Evolutionary conservation across 2,113 vertebrate species (phyloP), one percentile per base, ranked within the genome.

Genomic region (Crocuta crocuta): DNA sequence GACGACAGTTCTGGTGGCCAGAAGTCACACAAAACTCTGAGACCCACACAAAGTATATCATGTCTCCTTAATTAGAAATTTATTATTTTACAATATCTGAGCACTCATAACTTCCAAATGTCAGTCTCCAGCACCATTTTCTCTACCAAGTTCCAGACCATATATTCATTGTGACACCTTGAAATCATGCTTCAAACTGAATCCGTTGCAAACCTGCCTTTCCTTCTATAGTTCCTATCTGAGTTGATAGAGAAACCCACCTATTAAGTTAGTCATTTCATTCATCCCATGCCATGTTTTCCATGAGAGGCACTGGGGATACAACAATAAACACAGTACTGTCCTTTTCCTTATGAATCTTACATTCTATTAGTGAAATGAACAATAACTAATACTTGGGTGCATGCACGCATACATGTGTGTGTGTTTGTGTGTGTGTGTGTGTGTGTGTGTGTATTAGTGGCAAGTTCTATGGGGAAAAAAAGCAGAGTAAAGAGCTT

Each of bases 371-470:
- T 82, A 24, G 53, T 74, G 28, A 88, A 73, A 89, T 43, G 10
- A 58, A 61, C 26, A 91, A 26, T 21, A 86, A 28, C 28, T 76
- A 89, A 61, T 23, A 74, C 31, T 16, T 48, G 9, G 1, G 8
- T 19, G 45, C 0, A 0, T 50, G 45, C 0, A 71, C 4, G 13
- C 39, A 61, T 23, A 74, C 28, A 7, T 26, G 4, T 1, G 7
- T 16, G 43, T 1, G 1, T 48, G 43, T n/a, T n/a, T n/a, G n/a
- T n/a, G 4, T 39, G n/a, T 71, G 70, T 73, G 70, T 73, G 73
- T 26, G 71, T 43, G 71, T 26, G 48, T 79, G 19, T 39, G 33
- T 63, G 33, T 1, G 33, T 10, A 39, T 78, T 70, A 71, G n/a
- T 85, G 43, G n/a, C 24, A 84, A 84, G 33, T 89, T 85, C 55